Conservation (phyloP, 2,113 vertebrate genomes). For the Embiotoca jacksoni region DNA sequence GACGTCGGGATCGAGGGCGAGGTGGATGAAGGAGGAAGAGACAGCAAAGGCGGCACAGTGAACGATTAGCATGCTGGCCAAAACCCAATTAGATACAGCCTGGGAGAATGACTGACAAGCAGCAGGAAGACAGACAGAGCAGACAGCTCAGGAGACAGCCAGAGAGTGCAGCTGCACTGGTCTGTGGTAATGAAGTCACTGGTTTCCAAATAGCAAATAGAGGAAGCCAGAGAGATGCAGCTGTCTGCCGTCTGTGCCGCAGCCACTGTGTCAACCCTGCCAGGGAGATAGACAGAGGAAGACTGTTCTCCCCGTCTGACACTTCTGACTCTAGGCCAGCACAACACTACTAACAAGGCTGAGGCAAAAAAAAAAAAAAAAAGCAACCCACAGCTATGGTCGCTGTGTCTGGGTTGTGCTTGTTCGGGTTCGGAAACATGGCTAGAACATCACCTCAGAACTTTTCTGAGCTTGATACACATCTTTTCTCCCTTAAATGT, state of each 20-base stretch:
- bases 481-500: too few relatives aligned
- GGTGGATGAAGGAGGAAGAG: conserved; percentile 26
- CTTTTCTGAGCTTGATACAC: neutral
- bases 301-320: conserved; percentile 76
- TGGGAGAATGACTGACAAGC: conserved; percentile 60
- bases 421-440: neutral
- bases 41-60: conserved; percentile 26
- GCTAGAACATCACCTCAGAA: conserved; percentile 28
- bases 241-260: conserved; percentile 82
- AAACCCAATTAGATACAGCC: conserved; percentile 69
- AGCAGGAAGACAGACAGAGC: conserved; percentile 56
- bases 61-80: conserved; percentile 57
- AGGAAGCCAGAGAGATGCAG: conserved; percentile 79
- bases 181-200: conserved; percentile 83
- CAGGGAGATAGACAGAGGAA: conserved; percentile 70
- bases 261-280: conserved; percentile 71
- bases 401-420: conserved; percentile 5
- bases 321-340: conserved; percentile 71
- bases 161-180: conserved; percentile 72
- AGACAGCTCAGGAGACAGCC: conserved; percentile 66
- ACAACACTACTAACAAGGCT: conserved; percentile 48
- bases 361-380: conserved; percentile 27
- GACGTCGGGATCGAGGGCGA: conserved; percentile 17
- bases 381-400: conserved; percentile 44
- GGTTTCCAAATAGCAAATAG: conserved; percentile 80